A percentile compares a stretch with the other conserved stretches of the same genome.
Conservation (phyloP, 1,140 invertebrate genomes). For the Archegozetes longisetosus region DNA sequence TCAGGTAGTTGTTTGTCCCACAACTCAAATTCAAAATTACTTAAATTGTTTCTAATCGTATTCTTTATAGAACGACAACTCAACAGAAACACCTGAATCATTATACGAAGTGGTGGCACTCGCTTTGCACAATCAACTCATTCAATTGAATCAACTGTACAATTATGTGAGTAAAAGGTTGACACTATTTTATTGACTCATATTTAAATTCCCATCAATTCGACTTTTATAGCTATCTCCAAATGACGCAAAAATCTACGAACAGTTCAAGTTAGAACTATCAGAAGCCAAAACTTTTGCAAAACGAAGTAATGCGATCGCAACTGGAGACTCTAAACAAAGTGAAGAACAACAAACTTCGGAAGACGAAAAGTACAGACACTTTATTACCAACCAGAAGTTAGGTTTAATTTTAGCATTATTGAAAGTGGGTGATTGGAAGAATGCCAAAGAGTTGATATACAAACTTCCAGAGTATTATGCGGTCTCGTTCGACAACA, state of each 20-base stretch:
- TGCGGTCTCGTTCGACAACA: constrained; percentile 54
- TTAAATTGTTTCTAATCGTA: constrained; percentile 9
- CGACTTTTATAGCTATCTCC: constrained; percentile 48
- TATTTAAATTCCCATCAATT: background rate
- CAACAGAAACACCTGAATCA: constrained; percentile 46
- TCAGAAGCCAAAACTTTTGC: constrained; percentile 72
- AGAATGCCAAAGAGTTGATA: constrained; percentile 57
- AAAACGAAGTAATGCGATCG: constrained; percentile 57
- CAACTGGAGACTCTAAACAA: constrained; percentile 49
- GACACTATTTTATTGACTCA: constrained; percentile 7
- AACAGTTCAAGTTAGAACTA: constrained; percentile 62
- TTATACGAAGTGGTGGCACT: constrained; percentile 76
- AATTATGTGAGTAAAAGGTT: constrained; percentile 51
- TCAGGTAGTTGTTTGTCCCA: constrained; percentile 28
- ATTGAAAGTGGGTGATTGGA: constrained; percentile 74
- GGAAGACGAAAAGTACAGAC: constrained; percentile 6
- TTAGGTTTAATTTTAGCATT: constrained; percentile 77
- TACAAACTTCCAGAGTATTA: constrained; percentile 63
- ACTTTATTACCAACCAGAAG: constrained; percentile 60
- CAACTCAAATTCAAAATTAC: constrained; percentile 1
- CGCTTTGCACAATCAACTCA: constrained; percentile 68
- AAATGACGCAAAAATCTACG: constrained; percentile 59
- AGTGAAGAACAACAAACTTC: constrained; percentile 44
- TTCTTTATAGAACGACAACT: constrained; percentile 22
- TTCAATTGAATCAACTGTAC: constrained; percentile 73